A percentile compares a stretch with the other conserved stretches of the same genome.
phyloP scores from a whole-genome alignment of 2,113 vertebrate genomes.

The Rynchops niger region DNA sequence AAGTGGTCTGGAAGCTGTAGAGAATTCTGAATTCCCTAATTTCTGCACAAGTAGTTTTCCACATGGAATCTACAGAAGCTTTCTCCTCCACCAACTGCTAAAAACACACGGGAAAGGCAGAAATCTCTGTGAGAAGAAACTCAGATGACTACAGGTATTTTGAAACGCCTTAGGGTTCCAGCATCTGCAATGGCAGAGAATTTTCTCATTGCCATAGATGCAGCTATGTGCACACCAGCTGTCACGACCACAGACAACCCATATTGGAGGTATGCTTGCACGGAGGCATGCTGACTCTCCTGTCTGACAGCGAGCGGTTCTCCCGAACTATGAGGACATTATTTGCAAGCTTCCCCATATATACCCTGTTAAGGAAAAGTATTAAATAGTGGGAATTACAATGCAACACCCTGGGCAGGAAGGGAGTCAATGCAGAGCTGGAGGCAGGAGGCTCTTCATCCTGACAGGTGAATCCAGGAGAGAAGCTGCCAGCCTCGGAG shows the following conservation, averaged over 20 bases:
- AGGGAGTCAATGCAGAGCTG: not conserved
- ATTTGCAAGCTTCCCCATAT: not conserved
- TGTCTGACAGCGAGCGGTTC: not conserved
- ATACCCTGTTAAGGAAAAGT: not conserved
- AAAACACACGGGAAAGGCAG: not conserved
- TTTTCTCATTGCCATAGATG: not conserved
- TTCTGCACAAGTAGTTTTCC: not conserved
- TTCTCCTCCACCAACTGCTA: not conserved
- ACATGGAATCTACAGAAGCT: not conserved
- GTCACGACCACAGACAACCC: no score
- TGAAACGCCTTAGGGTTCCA: not conserved
- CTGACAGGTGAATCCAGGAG: not conserved
- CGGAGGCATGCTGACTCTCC: not conserved
- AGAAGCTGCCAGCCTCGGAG: not conserved
- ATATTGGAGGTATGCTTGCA: fast-evolving
- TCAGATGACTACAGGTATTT: not conserved
- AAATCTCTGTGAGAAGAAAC: not conserved
- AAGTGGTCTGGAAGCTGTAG: not conserved
- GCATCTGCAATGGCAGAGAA: not conserved
- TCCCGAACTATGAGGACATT: not conserved
- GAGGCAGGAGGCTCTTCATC: not conserved
- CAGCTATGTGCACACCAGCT: not conserved
- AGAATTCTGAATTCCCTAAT: not conserved
- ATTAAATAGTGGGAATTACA: not conserved
- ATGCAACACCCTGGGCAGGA: not conserved